These are phyloP conservation scores for Sminthurinus signatus DNA, from an alignment of 1,140 invertebrate species.

Conservation along the genomic window DNA sequence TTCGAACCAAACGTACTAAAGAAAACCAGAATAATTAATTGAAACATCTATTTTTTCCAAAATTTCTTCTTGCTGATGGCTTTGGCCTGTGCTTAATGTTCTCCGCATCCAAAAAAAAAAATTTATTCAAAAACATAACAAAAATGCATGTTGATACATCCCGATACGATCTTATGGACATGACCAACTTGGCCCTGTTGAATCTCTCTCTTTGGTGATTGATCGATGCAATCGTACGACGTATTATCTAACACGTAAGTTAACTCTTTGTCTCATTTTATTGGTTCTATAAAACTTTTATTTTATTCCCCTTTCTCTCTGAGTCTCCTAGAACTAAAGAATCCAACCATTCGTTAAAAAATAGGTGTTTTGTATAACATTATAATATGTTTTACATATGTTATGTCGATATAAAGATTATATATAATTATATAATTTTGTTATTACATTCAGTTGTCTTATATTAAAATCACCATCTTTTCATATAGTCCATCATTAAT, in stretches of 20 bases:
- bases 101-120: constrained; percentile 31
- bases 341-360: no score
- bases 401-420: no score
- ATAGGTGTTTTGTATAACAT: no score
- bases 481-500: no score
- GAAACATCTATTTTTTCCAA: constrained; percentile 29
- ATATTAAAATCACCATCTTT: no score
- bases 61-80: constrained; percentile 41
- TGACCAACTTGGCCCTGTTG: constrained; percentile 16
- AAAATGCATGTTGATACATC: constrained; percentile 23
- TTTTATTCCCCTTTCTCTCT: constrained; percentile 12
- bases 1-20: no score
- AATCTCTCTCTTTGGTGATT: neutral
- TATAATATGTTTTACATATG: no score
- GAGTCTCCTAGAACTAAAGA: no score
- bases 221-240: constrained; percentile 8
- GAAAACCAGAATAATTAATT: constrained; percentile 9
- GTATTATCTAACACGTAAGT: constrained; percentile 15
- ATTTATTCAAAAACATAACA: constrained; percentile 17
- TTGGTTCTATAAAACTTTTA: neutral
- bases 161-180: constrained; percentile 28
- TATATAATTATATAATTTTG: no score
- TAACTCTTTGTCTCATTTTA: constrained; percentile 13
- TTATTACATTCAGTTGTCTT: no score
- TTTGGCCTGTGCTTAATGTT: constrained; percentile 39